phyloP scores from a whole-genome alignment of 1,140 invertebrate species.

The Lordiphosa collinella region DNA sequence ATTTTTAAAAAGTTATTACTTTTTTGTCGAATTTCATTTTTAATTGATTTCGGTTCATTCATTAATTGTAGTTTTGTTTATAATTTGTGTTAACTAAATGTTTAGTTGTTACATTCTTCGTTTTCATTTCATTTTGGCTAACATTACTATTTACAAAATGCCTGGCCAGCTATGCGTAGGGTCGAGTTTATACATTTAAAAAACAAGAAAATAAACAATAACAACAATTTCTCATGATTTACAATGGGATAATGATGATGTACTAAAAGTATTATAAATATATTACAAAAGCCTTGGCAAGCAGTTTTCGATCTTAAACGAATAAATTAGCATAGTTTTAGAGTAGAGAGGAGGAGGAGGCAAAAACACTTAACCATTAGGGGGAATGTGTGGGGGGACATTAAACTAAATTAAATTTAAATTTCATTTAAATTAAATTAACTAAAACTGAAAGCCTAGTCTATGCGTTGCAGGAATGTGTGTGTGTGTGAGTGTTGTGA shows the following conservation, averaged over 20 bases:
- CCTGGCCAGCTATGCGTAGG: constrained; percentile 53
- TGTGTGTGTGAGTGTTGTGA: constrained; percentile 4
- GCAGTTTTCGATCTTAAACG: constrained; percentile 39
- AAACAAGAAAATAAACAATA: constrained; percentile 78
- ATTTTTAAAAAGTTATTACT: constrained; percentile 57
- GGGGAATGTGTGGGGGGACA: constrained; percentile 14
- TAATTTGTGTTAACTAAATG: constrained; percentile 78
- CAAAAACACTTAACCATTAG: constrained; percentile 62
- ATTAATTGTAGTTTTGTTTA: constrained; percentile 69
- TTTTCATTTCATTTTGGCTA: constrained; percentile 44
- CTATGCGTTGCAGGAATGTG: constrained; percentile 69
- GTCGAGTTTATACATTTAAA: constrained; percentile 71
- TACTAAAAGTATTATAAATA: constrained; percentile 46
- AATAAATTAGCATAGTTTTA: constrained; percentile 9
- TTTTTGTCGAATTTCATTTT: constrained; percentile 28
- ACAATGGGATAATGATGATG: too few species aligned
- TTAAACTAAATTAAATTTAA: constrained; percentile 78
- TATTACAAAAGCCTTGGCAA: constrained; percentile 75
- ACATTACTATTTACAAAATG: constrained; percentile 69
- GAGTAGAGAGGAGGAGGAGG: constrained; percentile 5
- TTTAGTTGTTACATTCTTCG: constrained; percentile 47
- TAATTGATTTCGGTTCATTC: constrained; percentile 74
- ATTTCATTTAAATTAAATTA: constrained; percentile 78
- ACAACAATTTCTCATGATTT: constrained; percentile 61
- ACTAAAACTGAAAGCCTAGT: constrained; percentile 49